phyloP scores from a whole-genome alignment of 2,888 invertebrate genomes.

The Hypsopygia costalis region DNA sequence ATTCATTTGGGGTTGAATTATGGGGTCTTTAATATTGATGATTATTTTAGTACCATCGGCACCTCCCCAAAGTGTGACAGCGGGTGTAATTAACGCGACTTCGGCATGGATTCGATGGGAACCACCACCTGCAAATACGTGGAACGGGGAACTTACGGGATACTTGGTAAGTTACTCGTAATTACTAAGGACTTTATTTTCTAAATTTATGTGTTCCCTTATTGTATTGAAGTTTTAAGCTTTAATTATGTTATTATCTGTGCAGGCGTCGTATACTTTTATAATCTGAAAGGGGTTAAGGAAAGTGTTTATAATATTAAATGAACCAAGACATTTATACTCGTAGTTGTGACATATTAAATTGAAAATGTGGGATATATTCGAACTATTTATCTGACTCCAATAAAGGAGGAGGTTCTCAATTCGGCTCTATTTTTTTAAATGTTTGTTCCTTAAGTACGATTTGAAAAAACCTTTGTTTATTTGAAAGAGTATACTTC shows the following conservation, averaged over 20 bases:
- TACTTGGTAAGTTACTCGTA: conserved; percentile 86
- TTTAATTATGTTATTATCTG: conserved; percentile 12
- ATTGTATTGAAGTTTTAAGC: conserved; percentile 14
- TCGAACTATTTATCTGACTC: too few species aligned
- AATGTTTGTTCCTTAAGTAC: too few species aligned
- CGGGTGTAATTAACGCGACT: conserved; percentile 90
- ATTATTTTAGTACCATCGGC: conserved; percentile 86
- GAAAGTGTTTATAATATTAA: not conserved
- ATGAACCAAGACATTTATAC: too few species aligned
- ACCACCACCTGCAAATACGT: conserved; percentile 86
- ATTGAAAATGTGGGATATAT: too few species aligned
- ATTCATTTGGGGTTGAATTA: conserved; percentile 23
- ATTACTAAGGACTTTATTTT: conserved; percentile 30
- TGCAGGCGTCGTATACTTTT: conserved; percentile 5
- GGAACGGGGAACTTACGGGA: conserved; percentile 91
- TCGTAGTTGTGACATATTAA: too few species aligned
- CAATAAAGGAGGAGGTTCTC: too few species aligned
- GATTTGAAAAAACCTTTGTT: too few species aligned
- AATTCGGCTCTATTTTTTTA: too few species aligned
- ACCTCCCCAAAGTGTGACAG: conserved; percentile 88
- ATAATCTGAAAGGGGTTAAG: not conserved
- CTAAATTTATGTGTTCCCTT: not conserved
- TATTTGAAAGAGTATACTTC: too few species aligned
- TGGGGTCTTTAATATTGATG: conserved; percentile 27
- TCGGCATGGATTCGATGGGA: conserved; percentile 91